phyloP scores from a whole-genome alignment of 2,113 vertebrate species.

The Nothobranchius kuhntae region DNA sequence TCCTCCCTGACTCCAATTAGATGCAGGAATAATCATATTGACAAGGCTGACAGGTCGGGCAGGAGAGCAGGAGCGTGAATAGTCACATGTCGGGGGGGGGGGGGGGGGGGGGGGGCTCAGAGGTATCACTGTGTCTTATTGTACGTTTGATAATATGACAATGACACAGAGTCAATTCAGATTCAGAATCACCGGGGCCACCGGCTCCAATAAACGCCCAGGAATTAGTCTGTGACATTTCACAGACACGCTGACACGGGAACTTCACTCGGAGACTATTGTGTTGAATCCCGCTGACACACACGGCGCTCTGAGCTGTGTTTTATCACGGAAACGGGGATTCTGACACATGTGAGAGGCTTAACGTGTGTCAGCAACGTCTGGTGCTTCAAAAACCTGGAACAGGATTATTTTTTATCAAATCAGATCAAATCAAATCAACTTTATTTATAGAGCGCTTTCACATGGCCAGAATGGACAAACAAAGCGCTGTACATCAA shows the following conservation, averaged over 20 bases:
- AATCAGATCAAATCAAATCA: no score
- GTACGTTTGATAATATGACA: conserved; percentile 68
- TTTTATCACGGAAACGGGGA: no score
- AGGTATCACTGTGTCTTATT: conserved; percentile 68
- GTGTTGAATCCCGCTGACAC: no score
- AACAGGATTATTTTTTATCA: no score
- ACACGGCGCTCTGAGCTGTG: not conserved
- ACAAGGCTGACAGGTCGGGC: conserved; percentile 70
- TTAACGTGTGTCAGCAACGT: no score
- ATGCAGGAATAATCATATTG: conserved; percentile 68
- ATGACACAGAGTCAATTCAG: conserved; percentile 60
- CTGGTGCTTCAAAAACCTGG: no score
- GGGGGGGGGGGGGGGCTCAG: conserved; percentile 10
- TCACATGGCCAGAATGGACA: no score
- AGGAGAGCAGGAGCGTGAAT: conserved; percentile 54
- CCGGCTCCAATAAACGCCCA: conserved; percentile 25
- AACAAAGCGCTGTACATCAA: no score
- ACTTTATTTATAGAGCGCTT: no score
- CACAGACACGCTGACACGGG: conserved; percentile 28
- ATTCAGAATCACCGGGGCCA: conserved; percentile 36
- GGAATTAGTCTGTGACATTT: conserved; percentile 61
- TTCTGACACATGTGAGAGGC: no score
- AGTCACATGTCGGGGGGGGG: conserved; percentile 52
- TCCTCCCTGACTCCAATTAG: conserved; percentile 69
- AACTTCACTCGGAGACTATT: not conserved